These are phyloP conservation scores for Lithosia quadra DNA, from an alignment of 2,888 invertebrate species.

Conservation along the genomic window DNA sequence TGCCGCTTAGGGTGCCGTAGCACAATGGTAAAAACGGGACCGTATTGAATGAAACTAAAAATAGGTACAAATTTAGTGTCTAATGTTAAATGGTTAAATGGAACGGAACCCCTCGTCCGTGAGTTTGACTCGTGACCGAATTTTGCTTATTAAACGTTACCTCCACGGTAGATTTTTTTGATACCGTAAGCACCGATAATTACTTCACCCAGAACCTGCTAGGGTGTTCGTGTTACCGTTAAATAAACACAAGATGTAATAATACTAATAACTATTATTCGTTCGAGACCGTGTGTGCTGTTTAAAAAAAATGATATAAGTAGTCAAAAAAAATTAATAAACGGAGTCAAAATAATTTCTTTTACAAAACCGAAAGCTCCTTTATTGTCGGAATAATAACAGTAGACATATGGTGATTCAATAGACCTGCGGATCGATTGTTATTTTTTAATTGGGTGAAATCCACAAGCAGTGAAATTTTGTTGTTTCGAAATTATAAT, in stretches of 20 bases:
- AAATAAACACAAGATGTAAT: conserved; percentile 66
- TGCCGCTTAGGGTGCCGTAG: too few species aligned
- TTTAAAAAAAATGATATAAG: conserved; percentile 42
- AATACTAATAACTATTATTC: conserved; percentile 50
- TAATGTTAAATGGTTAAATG: too few species aligned
- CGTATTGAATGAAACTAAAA: too few species aligned
- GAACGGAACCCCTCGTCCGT: too few species aligned
- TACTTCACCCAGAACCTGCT: conserved; percentile 26
- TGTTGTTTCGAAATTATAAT: conserved; percentile 1
- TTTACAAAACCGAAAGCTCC: conserved; percentile 66
- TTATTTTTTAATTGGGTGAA: conserved; percentile 53
- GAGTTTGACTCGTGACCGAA: too few species aligned
- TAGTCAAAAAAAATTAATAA: conserved; percentile 58
- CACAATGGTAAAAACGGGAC: too few species aligned
- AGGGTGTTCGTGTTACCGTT: conserved; percentile 50
- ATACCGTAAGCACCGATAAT: conserved; percentile 12
- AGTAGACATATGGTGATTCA: conserved; percentile 72
- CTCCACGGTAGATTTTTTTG: conserved; percentile 28
- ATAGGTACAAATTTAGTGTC: too few species aligned
- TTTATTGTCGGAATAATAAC: conserved; percentile 70
- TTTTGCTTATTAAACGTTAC: conserved; percentile 51
- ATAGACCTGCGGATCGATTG: conserved; percentile 61
- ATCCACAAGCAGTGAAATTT: conserved; percentile 23
- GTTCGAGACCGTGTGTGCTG: conserved; percentile 39
- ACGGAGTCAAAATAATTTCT: conserved; percentile 68